Evolutionary conservation across 2,797 vertebrate genomes (phyloP), one percentile per base, ranked within the genome.

Genomic region (Euthynnus affinis): DNA sequence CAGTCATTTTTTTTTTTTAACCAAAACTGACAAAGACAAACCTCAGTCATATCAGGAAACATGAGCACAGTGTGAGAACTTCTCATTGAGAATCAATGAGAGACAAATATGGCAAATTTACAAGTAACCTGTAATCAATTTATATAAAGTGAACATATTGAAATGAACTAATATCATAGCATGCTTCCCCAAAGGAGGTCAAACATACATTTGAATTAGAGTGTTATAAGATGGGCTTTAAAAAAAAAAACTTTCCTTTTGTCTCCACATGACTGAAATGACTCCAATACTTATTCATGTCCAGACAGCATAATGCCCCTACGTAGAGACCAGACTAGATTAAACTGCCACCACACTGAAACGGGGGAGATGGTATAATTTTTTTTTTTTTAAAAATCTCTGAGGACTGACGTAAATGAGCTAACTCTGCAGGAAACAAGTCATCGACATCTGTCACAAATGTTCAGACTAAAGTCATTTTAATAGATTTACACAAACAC

Each of bases 241-340:
- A 83, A 72, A n/a, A 2, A 40, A 62, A 48, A 18, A 48, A 6
- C 20, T 58, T 66, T 76, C 5, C 29, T 37, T 66, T 87, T 71
- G 65, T 84, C 48, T 80, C 71, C 53, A 40, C 78, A 29, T 27
- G 60, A 53, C 52, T 76, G 20, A 75, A 71, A 80, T 78, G 18
- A 60, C 46, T 76, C 74, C 70, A 74, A 27, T 63, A 51, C 42
- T 84, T 82, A 59, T 48, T 82, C 56, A 65, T 42, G 61, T 74
- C 81, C 86, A 87, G 87, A 89, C 85, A 71, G 71, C 18, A 42
- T 62, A 80, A 80, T 78, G 44, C 64, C 66, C 57, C 80, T 70
- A 55, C 53, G 40, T 20, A 62, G 22, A 62, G 63, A 76, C 74
- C 49, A 82, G 79, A 81, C 85, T 25, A 27, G 63, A 76, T 78